Percentiles rank a stretch among this genome's conserved stretches.
Evolutionary conservation across 2,797 vertebrate species (phyloP).

Genomic region (Sebastes kiyomatsui): DNA sequence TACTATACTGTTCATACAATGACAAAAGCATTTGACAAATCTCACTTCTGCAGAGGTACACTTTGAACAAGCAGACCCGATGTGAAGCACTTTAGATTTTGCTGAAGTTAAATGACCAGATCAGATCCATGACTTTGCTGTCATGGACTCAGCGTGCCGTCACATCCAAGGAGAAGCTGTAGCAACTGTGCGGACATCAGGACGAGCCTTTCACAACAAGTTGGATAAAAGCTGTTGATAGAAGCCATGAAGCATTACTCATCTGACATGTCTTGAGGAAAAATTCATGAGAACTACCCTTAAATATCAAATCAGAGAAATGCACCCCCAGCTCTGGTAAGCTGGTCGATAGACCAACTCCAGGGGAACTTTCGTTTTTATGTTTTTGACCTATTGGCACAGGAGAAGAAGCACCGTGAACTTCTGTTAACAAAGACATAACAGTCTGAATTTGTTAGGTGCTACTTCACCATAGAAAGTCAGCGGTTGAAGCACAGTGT

Average conservation of each 20-base stretch:
- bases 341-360: constrained; percentile 63
- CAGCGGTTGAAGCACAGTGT: background rate
- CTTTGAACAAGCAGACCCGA: background rate
- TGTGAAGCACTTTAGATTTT: background rate
- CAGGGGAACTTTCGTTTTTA: constrained; percentile 69
- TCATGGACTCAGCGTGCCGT: background rate
- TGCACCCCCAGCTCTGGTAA: constrained; percentile 38
- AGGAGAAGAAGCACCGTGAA: constrained; percentile 37
- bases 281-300: constrained; percentile 43
- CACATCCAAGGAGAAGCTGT: background rate
- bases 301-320: constrained; percentile 61
- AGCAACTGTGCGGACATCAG: background rate
- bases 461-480: background rate
- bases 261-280: constrained; percentile 24
- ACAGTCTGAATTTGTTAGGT: constrained; percentile 14
- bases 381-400: constrained; percentile 67
- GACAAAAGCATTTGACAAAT: background rate
- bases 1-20: background rate
- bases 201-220: background rate
- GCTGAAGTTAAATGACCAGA: background rate
- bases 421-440: constrained; percentile 39
- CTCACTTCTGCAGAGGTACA: background rate
- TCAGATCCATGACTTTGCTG: background rate
- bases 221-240: background rate
- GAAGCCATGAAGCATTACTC: constrained; percentile 19